Evolutionary conservation across 2,113 vertebrate species (phyloP), one percentile per base, ranked within the genome.

Genomic region (Myiozetetes cayanensis): DNA sequence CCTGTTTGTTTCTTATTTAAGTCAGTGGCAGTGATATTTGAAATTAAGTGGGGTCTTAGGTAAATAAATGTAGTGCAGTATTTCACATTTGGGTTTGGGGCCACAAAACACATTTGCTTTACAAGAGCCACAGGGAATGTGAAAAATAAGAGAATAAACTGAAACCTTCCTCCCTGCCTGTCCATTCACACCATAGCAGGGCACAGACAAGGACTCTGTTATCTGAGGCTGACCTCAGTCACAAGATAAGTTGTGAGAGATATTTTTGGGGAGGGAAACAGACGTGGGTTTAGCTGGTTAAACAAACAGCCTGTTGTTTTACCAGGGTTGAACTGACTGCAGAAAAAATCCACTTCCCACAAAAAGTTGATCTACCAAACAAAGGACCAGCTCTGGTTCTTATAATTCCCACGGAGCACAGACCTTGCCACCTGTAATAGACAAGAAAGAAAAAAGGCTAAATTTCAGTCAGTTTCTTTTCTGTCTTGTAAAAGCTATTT

Each of bases 291-390:
- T 66, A 85, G 49, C 50, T 50, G 55, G 35, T 84, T 55, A 74
- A 87, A 96, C 86, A 88, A 93, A 83, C n/a, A 71, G 28, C 39
- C n/a, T 62, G 35, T 89, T 89, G 70, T 92, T 90, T 68, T 67
- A 17, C 30, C 41, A 37, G 44, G 68, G 52, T 59, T 3, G 4
- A 53, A 59, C 44, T 22, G 35, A 12, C 33, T 56, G 6, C 47
- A 89, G 52, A 59, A 25, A 74, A 87, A 88, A 81, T 33, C 10
- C 25, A 30, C 46, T 80, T 84, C 63, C n/a, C 56, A 78, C 52
- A 9, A 18, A 12, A 86, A 84, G 72, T 0, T 66, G 15, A 61
- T 59, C 11, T n/a, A 61, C 12, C 18, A 46, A 37, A 75, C 44
- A 73, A 58, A 62, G 65, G 22, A 63, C 33, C 17, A 89, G 44